phyloP scores from a whole-genome alignment of 1,140 invertebrate genomes.

The Phthorimaea operculella region DNA sequence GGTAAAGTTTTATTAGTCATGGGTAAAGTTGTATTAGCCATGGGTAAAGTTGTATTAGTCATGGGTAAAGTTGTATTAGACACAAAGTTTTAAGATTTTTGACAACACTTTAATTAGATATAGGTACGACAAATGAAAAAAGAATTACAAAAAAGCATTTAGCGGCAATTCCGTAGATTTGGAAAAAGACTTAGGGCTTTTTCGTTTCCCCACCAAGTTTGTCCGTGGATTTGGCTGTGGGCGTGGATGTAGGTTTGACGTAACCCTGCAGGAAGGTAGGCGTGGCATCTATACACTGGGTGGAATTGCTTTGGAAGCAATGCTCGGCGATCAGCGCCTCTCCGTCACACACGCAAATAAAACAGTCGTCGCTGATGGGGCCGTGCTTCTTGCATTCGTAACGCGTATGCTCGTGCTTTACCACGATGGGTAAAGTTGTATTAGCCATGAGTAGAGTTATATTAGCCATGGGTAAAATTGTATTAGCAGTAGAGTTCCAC shows the following conservation, averaged over 20 bases:
- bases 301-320: conserved; percentile 37
- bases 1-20: background rate
- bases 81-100: no score
- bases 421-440: background rate
- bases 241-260: no score
- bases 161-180: no score
- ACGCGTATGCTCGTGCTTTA: conserved; percentile 31
- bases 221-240: no score
- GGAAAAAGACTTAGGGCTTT: no score
- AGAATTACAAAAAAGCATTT: no score
- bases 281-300: conserved; percentile 23
- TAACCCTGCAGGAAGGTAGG: conserved; percentile 22
- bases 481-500: background rate
- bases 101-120: no score
- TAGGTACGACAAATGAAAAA: no score
- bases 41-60: background rate
- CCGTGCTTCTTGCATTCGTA: conserved; percentile 31
- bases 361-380: conserved; percentile 34
- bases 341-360: conserved; percentile 37
- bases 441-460: background rate
- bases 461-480: background rate
- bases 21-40: background rate
- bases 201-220: no score
- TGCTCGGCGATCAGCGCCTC: conserved; percentile 38
- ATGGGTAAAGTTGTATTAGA: background rate